Evolutionary conservation across 2,888 invertebrate genomes (phyloP).

Genomic region (Willowsia nigromaculata): DNA sequence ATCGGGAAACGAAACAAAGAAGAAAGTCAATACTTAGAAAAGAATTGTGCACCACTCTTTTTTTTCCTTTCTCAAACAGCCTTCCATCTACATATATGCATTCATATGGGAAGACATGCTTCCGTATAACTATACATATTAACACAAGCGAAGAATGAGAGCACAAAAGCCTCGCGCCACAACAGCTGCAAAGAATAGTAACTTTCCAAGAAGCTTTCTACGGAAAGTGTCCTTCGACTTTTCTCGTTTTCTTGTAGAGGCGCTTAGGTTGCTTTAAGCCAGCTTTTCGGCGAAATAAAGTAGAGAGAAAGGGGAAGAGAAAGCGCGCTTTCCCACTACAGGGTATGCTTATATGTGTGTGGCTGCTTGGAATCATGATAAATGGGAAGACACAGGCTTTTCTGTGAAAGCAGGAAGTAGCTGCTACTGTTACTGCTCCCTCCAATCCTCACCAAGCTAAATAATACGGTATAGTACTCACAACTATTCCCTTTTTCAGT

Average conservation of each 20-base stretch:
- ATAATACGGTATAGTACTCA: too few relatives aligned
- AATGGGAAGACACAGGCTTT: background rate
- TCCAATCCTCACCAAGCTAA: background rate
- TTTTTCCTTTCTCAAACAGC: background rate
- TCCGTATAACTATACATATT: background rate
- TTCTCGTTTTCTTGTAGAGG: background rate
- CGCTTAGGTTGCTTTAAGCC: background rate
- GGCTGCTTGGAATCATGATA: background rate
- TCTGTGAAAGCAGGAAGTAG: constrained; percentile 13
- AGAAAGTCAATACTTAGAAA: constrained; percentile 57
- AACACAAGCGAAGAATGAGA: background rate
- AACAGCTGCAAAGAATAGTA: constrained; percentile 48
- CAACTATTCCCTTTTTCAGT: background rate
- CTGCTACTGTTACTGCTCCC: background rate
- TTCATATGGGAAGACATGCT: background rate
- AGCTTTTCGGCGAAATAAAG: background rate
- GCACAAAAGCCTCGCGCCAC: constrained; percentile 28
- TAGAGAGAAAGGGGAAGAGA: background rate
- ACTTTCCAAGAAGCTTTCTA: constrained; percentile 19
- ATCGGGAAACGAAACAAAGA: constrained; percentile 26
- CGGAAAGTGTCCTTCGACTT: constrained; percentile 56
- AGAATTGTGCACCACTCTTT: background rate
- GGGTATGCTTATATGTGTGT: background rate
- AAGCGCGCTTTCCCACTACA: background rate
- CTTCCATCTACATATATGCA: background rate